Evolutionary conservation across 2,113 vertebrate species (phyloP), one percentile per base, ranked within the genome.

Genomic region (Riparia riparia): DNA sequence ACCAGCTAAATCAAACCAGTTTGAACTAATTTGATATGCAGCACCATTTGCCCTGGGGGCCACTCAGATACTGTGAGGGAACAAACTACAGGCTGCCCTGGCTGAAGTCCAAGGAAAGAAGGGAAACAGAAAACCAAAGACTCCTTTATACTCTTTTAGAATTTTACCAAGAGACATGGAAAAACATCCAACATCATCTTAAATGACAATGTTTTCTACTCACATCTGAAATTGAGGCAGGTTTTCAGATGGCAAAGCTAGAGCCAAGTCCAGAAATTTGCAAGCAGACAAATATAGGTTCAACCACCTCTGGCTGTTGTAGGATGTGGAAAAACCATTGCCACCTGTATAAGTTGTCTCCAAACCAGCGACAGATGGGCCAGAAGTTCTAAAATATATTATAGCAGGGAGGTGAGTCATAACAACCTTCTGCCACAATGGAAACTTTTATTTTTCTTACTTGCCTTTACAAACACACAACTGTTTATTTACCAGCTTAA

Each of bases 161-260:
- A 61, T 82, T 93, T 76, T 91, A 79, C 17, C 37, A 95, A 81
- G 29, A 89, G 13, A 11, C n/a, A 66, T 3, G 13, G 73, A 49
- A 29, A 92, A 78, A 83, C 63, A 78, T 65, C 20, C 9, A 53
- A 63, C 93, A 86, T 51, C 93, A 86, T 51, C 19, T 44, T 72
- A 68, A 80, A 12, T 2, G 26, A 64, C 47, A 68, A 37, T 4
- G 5, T 53, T 47, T 91, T 95, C 87, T 97, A 99, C 99, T 98
- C 96, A 99, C 99, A 99, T 99, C 97, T 99, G 99, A 98, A 99
- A 99, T 93, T 99, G 99, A 89, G 99, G 99, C 91, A 99, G 98
- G 96, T 99, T 99, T 98, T 99, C 99, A 17, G 99, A 99, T 19
- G 99, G 99, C 80, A 99, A 97, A 49, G 99, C 99, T 71, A 99